Evolutionary conservation across 2,888 invertebrate genomes (phyloP), one percentile per base, ranked within the genome.

Genomic region (Phalera bucephala): DNA sequence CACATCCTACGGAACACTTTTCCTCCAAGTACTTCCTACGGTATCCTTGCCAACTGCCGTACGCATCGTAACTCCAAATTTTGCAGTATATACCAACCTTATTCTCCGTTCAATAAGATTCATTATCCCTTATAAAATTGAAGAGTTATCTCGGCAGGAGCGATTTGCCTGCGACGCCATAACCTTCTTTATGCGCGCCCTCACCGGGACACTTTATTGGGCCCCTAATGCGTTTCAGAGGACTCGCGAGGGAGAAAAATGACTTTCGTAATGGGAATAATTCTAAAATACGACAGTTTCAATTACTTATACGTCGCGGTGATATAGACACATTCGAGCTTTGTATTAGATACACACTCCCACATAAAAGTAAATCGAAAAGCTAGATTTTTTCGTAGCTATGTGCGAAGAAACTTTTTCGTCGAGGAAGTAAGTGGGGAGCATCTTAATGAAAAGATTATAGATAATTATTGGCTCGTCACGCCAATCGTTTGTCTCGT

Each of bases 1-100:
- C 69, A 64, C 66, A 61, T 63, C 67, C 68, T 58, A 45, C 57
- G 70, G 59, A 63, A 57, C 53, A 55, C 43, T 46, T 40, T 51
- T 45, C n/a, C n/a, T 43, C 50, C 32, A 52, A 58, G 57, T 52
- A 58, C 61, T 64, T 63, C 63, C 64, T 47, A 39, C 57, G 45
- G 57, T 48, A 52, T 56, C 54, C 48, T 40, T 40, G 57, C 63
- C 60, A 54, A 62, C 17, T 58, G 54, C 55, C 50, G 50, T 50
- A 59, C 52, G 61, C 55, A 56, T 51, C 31, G 60, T 57, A 57
- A 52, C 33, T 2, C 10, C 12, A 19, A n/a, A 28, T 19, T 27
- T 14, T 39, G 35, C 36, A 21, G 3, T 13, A n/a, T 10, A 12
- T 22, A 23, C 13, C 35, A 27, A 32, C 12, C 32, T 21, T 40